These are phyloP conservation scores for Villa cingulata DNA, from an alignment of 2,888 invertebrate genomes.

Conservation along the genomic window DNA sequence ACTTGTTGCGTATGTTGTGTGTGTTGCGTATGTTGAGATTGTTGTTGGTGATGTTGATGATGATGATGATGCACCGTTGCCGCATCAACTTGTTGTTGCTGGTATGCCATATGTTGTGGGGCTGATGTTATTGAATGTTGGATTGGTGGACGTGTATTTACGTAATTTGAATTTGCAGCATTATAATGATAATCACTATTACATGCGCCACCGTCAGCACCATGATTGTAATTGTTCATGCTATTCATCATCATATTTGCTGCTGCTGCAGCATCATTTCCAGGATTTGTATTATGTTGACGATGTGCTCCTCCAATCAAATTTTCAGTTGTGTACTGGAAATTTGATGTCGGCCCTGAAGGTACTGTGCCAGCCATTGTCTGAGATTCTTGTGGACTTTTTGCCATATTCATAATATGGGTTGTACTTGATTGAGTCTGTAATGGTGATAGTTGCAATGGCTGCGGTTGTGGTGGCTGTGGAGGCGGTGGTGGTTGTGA, in stretches of 20 bases:
- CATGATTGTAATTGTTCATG: not conserved
- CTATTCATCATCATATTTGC: not conserved
- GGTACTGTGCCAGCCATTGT: not conserved
- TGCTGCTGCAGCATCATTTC: not conserved
- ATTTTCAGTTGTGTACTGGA: not conserved
- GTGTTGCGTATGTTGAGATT: not conserved
- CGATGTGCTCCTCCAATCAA: not conserved
- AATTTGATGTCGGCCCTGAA: not conserved
- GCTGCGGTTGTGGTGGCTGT: constrained; percentile 5
- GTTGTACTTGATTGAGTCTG: constrained; percentile 25
- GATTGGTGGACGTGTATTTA: not conserved
- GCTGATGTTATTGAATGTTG: not conserved
- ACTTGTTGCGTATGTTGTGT: constrained; percentile 9
- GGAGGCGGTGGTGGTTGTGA: constrained; percentile 24
- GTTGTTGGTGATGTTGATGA: constrained; percentile 16
- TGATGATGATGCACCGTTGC: constrained; percentile 21
- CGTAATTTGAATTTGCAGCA: not conserved
- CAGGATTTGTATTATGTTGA: not conserved
- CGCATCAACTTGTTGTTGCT: constrained; percentile 22
- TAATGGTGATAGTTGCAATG: constrained; percentile 2
- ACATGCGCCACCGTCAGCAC: not conserved
- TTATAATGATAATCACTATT: not conserved
- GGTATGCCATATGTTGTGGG: not conserved
- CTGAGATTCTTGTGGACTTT: not conserved
- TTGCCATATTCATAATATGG: not conserved